phyloP scores from a whole-genome alignment of 2,113 vertebrate species.

The Mellivora capensis region DNA sequence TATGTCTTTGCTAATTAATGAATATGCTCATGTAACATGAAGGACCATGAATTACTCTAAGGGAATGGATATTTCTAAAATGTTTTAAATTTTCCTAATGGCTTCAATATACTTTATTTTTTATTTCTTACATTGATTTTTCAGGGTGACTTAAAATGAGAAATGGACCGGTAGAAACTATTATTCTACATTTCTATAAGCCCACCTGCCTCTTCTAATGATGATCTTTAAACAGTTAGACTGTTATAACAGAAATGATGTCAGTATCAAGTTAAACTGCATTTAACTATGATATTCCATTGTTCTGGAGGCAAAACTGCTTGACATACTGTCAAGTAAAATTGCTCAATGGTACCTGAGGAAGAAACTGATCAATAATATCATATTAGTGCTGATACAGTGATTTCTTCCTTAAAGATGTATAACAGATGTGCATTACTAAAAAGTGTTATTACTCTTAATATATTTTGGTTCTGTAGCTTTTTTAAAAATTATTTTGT shows the following conservation, averaged over 20 bases:
- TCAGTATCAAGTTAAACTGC: background rate
- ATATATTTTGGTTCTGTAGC: background rate
- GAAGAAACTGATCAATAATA: background rate
- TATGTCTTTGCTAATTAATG: background rate
- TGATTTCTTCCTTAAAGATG: background rate
- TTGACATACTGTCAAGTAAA: background rate
- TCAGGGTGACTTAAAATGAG: background rate
- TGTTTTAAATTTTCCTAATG: background rate
- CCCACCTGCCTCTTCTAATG: background rate
- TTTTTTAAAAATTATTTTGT: background rate
- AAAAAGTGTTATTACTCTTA: background rate
- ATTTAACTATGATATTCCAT: background rate
- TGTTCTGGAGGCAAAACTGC: background rate
- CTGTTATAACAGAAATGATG: background rate
- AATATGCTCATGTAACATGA: background rate
- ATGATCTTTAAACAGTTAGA: background rate
- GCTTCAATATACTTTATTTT: background rate
- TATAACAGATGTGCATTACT: background rate
- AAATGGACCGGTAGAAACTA: background rate
- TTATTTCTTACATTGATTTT: background rate
- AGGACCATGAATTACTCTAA: background rate
- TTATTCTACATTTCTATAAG: background rate
- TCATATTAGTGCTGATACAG: background rate
- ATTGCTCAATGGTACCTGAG: background rate
- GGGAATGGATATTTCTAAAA: background rate